Conservation (phyloP, 2,888 invertebrate species). For the Chirona hameri region DNA sequence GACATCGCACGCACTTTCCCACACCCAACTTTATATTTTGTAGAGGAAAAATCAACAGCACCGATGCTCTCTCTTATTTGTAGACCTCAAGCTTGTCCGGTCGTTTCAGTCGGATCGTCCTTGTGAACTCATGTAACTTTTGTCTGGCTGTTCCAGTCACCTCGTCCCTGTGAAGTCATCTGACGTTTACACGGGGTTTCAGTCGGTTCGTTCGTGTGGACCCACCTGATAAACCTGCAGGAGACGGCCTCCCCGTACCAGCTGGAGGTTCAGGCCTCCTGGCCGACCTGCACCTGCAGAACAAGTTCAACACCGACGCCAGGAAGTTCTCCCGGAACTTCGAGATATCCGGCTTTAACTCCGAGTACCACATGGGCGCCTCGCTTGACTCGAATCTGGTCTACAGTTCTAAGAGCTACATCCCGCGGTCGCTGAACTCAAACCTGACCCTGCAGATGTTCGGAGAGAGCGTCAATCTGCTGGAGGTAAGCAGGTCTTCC, state of each 20-base stretch:
- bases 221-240: slow-evolving; percentile 80
- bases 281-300: slow-evolving; percentile 69
- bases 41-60: no score
- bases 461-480: slow-evolving; percentile 81
- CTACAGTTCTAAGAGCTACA: slow-evolving; percentile 80
- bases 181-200: not conserved
- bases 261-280: slow-evolving; percentile 79
- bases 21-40: no score
- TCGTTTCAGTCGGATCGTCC: no score
- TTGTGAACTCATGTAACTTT: no score
- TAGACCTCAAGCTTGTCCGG: no score
- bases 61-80: no score
- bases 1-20: no score
- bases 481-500: slow-evolving; percentile 56
- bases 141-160: no score
- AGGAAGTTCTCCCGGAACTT: slow-evolving; percentile 88
- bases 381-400: slow-evolving; percentile 77
- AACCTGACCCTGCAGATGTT: slow-evolving; percentile 82
- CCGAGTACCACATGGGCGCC: slow-evolving; percentile 79
- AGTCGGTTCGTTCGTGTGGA: slow-evolving; percentile 93
- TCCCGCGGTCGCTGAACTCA: slow-evolving; percentile 72
- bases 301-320: slow-evolving; percentile 79
- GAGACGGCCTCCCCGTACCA: slow-evolving; percentile 62
- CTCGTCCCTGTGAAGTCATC: no score
- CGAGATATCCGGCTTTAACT: slow-evolving; percentile 82